Percentiles rank a stretch among this genome's conserved stretches.
phyloP scores from a whole-genome alignment of 2,888 invertebrate species.

The Uloborus plumipes region DNA sequence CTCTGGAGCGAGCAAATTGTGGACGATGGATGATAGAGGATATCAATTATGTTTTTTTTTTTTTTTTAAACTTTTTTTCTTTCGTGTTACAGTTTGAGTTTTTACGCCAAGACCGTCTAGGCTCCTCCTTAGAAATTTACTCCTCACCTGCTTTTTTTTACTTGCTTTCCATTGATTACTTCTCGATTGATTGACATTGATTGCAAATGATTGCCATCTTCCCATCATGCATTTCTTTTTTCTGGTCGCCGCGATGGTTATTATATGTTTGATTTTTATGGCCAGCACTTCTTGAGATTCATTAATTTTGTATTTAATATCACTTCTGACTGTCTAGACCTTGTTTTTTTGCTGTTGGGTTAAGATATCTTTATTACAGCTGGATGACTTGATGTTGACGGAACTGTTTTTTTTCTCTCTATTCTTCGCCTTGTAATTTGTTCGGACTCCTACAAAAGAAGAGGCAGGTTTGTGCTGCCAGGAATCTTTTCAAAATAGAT shows the following conservation, averaged over 20 bases:
- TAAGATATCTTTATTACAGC: conserved; percentile 56
- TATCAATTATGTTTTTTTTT: conserved; percentile 57
- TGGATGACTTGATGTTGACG: conserved; percentile 23
- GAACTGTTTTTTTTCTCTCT: conserved; percentile 6
- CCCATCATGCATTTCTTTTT: conserved; percentile 24
- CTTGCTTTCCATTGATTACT: conserved; percentile 29
- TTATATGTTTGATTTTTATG: not conserved
- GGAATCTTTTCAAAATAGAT: not conserved
- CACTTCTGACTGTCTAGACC: conserved; percentile 48
- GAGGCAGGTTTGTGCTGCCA: not conserved
- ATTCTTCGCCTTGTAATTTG: not conserved
- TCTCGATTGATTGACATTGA: conserved; percentile 59
- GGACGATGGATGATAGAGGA: conserved; percentile 21
- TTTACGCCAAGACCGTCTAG: conserved; percentile 6
- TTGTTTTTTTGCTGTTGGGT: conserved; percentile 14
- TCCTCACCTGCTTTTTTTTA: conserved; percentile 37
- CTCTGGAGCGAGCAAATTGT: conserved; percentile 25
- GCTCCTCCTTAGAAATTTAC: conserved; percentile 56
- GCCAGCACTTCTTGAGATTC: conserved; percentile 24
- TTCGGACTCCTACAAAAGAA: not conserved
- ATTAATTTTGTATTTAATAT: conserved; percentile 65
- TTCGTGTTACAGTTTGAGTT: conserved; percentile 7
- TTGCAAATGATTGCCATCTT: conserved; percentile 62
- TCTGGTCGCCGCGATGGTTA: conserved; percentile 12
- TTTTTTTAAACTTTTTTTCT: conserved; percentile 25